Evolutionary conservation across 1,140 invertebrate species (phyloP).

Genomic region (Caenorhabditis tropicalis): DNA sequence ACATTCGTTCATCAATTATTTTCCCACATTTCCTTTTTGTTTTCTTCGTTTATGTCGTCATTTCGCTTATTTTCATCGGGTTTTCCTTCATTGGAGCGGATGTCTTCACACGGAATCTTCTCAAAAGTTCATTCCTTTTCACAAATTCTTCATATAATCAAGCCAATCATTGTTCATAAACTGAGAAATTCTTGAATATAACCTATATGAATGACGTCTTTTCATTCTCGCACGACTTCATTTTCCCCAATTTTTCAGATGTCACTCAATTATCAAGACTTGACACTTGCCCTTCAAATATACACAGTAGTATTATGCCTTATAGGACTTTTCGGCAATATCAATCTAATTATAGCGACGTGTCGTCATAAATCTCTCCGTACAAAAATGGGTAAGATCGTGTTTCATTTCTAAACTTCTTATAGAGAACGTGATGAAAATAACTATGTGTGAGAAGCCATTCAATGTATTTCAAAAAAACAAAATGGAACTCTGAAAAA

Average conservation of each 20-base stretch:
- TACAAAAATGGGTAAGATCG: not conserved
- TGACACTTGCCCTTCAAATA: not conserved
- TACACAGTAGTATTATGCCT: not conserved
- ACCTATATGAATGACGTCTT: not conserved
- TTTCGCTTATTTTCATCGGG: not conserved
- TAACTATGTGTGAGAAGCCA: too few species aligned
- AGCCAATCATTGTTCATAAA: not conserved
- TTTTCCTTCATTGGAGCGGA: not conserved
- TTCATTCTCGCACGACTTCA: not conserved
- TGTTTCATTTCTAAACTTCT: too few species aligned
- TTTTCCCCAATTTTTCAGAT: not conserved
- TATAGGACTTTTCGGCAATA: conserved; percentile 6
- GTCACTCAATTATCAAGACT: not conserved
- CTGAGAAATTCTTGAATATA: not conserved
- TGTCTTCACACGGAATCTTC: not conserved
- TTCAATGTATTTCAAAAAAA: too few species aligned
- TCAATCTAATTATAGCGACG: not conserved
- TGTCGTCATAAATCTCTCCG: not conserved
- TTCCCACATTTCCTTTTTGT: not conserved
- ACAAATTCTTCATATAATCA: not conserved
- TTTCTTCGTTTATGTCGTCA: not conserved
- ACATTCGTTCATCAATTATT: not conserved
- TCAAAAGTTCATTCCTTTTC: not conserved
- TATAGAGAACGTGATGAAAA: too few species aligned
- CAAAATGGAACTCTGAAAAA: too few species aligned